A percentile compares a stretch with the other conserved stretches of the same genome.
Evolutionary conservation across 1,140 invertebrate genomes (phyloP).

Genomic region (Pristionchus pacificus): DNA sequence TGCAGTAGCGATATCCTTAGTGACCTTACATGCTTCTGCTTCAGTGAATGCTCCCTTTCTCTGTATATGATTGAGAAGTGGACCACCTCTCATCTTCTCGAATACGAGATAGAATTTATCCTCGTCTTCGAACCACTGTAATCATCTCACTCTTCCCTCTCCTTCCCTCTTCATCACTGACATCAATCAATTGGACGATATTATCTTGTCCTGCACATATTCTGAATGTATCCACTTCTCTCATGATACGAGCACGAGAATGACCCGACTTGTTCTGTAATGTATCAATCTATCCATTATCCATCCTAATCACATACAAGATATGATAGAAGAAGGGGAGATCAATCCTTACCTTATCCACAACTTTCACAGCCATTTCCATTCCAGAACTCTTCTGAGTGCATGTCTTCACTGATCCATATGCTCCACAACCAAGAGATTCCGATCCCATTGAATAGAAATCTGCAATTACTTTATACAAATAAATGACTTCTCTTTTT

Average conservation of each 20-base stretch:
- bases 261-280: neutral
- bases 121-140: constrained; percentile 57
- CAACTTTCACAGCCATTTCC: constrained; percentile 91
- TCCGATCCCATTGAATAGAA: constrained; percentile 89
- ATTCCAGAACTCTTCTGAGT: constrained; percentile 80
- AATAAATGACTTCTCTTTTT: too few relatives aligned
- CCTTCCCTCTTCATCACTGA: constrained; percentile 14
- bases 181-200: constrained; percentile 78
- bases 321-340: constrained; percentile 66
- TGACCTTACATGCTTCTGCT: constrained; percentile 84
- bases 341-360: constrained; percentile 91
- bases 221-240: constrained; percentile 96
- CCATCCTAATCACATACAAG: neutral
- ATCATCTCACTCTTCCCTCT: constrained; percentile 12
- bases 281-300: neutral
- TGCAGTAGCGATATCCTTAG: constrained; percentile 87
- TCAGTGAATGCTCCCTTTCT: constrained; percentile 86
- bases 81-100: constrained; percentile 87
- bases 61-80: constrained; percentile 82
- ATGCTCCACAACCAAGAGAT: constrained; percentile 88
- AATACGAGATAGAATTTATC: constrained; percentile 86
- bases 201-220: constrained; percentile 92
- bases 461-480: constrained; percentile 70
- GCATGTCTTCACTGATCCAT: constrained; percentile 89
- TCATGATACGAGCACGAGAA: constrained; percentile 72